Evolutionary conservation across 2,888 invertebrate species (phyloP), one percentile per base, ranked within the genome.

Genomic region (Boloria selene): DNA sequence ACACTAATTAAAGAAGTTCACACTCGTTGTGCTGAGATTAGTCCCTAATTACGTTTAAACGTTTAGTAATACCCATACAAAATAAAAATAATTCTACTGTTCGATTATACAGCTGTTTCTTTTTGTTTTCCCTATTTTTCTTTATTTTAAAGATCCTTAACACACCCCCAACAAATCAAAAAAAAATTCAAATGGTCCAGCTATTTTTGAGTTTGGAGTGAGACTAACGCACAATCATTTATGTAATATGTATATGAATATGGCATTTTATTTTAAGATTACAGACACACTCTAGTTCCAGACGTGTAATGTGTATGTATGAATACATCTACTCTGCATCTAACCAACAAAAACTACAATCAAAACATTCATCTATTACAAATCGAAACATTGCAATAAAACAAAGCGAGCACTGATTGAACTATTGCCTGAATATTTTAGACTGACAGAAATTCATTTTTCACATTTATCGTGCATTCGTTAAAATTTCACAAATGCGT

Each of bases 401-500:
- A 59, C 49, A 59, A 49, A 18, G 58, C 47, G 16, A 17, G 61
- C 22, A 22, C 50, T 58, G 42, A 64, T 51, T 58, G 42, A 52
- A 58, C 44, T 44, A 45, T 51, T 44, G 26, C 14, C 13, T 56
- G 64, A 31, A 56, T 68, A 64, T 56, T 56, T 49, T 53, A 61
- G 47, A 56, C 49, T 22, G 49, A 61, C 50, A 53, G 53, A 61
- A 62, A 65, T 58, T 44, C 61, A 68, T 68, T 65, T 65, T 58
- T 65, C 53, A 61, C 44, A 16, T 42, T 55, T 56, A 53, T 68
- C 53, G 51, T 49, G n/a, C 49, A 53, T 59, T 65, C 44, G 58
- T 68, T 68, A 68, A 68, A 68, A 53, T 61, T 67, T 64, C 52
- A 62, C 53, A 61, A 65, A 68, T 61, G 16, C 61, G 68, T 68